These are phyloP conservation scores for Anarrhichthys ocellatus DNA, from an alignment of 2,113 vertebrate genomes.

Conservation along the genomic window DNA sequence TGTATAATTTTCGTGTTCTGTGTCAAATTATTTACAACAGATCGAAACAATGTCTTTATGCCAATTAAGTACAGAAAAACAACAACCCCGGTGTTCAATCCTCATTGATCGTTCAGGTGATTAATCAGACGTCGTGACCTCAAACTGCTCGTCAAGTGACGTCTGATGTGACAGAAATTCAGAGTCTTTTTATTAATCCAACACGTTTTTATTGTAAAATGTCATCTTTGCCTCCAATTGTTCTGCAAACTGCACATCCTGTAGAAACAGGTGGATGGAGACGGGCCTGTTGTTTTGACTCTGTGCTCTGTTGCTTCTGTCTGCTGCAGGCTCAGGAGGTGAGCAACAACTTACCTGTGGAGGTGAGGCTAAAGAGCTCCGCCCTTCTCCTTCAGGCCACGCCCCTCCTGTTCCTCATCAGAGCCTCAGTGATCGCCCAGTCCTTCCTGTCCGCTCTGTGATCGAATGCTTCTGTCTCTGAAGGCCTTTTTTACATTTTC, in stretches of 20 bases:
- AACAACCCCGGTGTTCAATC: too few species aligned
- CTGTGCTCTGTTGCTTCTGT: slow-evolving; percentile 33
- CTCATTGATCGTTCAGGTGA: too few species aligned
- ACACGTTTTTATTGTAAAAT: not conserved
- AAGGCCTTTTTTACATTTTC: not conserved
- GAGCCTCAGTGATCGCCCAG: not conserved
- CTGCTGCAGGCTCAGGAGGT: slow-evolving; percentile 53
- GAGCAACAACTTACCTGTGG: slow-evolving; percentile 63
- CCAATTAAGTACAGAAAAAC: too few species aligned
- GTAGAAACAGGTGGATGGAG: not conserved
- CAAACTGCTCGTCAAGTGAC: not conserved
- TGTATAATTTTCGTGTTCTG: too few species aligned
- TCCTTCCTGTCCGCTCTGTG: slow-evolving; percentile 35
- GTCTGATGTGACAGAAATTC: too few species aligned
- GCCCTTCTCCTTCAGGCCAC: slow-evolving; percentile 40
- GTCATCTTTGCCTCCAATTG: not conserved
- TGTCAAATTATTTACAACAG: too few species aligned
- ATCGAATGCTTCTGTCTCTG: slow-evolving; percentile 2
- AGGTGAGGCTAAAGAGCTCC: slow-evolving; percentile 62
- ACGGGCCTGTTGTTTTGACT: not conserved
- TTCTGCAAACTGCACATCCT: not conserved
- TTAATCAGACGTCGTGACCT: too few species aligned
- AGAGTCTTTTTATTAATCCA: not conserved
- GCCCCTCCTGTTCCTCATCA: slow-evolving; percentile 49
- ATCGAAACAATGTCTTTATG: too few species aligned